A percentile compares a stretch with the other conserved stretches of the same genome.
phyloP scores from a whole-genome alignment of 92 coral and sea anemone species.

The Porites evermanni region DNA sequence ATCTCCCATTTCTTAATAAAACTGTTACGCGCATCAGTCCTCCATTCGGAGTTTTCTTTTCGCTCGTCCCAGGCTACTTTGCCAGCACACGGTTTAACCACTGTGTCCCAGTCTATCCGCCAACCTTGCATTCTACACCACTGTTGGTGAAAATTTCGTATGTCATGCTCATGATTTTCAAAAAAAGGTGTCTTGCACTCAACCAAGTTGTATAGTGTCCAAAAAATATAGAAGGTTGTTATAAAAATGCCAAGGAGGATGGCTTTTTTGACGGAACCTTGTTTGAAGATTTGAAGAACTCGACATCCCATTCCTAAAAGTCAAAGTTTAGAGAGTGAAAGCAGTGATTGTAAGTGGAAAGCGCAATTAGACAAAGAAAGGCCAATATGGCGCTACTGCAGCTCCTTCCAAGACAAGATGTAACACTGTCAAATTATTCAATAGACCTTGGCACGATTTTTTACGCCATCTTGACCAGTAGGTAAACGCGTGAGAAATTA shows the following conservation, averaged over 20 bases:
- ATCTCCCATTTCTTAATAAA: conserved; percentile 70
- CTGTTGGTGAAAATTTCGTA: conserved; percentile 51
- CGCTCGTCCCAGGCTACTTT: conserved; percentile 75
- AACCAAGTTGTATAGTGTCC: not conserved
- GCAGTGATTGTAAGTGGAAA: not conserved
- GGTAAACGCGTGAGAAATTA: too few relatives aligned
- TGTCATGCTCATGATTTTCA: not conserved
- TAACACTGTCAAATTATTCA: too few relatives aligned
- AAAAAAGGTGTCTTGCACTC: not conserved
- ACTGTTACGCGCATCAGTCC: conserved; percentile 69
- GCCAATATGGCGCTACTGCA: not conserved
- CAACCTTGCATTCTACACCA: conserved; percentile 89
- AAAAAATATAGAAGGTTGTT: conserved; percentile 3
- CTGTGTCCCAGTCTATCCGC: conserved; percentile 85
- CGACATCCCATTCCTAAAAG: conserved; percentile 4
- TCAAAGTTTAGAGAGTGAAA: not conserved
- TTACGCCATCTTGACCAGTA: too few relatives aligned
- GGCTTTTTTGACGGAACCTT: not conserved
- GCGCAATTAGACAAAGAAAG: not conserved
- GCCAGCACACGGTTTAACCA: conserved; percentile 65
- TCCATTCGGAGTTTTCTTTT: conserved; percentile 49
- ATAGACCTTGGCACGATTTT: too few relatives aligned
- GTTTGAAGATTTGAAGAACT: not conserved
- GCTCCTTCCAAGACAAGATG: not conserved
- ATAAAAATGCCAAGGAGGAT: not conserved